Evolutionary conservation across 2,888 invertebrate species (phyloP).

Genomic region (Scaptomyza caliginosa): DNA sequence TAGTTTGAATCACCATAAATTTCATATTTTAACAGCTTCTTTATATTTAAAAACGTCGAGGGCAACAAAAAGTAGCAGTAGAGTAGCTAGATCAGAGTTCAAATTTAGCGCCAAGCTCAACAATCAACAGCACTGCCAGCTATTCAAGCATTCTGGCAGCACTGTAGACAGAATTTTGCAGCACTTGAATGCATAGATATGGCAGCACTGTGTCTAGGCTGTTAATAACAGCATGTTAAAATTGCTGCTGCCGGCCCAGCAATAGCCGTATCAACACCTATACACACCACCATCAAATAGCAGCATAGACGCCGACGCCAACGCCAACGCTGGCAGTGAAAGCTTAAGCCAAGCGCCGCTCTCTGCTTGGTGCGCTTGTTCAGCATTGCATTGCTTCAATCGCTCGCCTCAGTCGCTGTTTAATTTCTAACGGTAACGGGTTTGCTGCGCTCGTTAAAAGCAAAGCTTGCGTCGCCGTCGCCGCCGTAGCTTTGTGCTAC

Average conservation of each 20-base stretch:
- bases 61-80: not conserved
- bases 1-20: not conserved
- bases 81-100: not conserved
- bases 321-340: slow-evolving; percentile 35
- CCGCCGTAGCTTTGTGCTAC: slow-evolving; percentile 50
- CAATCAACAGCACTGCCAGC: slow-evolving; percentile 29
- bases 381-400: slow-evolving; percentile 41
- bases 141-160: slow-evolving; percentile 22
- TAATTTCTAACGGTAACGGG: slow-evolving; percentile 60
- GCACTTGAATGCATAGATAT: slow-evolving; percentile 5
- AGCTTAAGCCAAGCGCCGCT: slow-evolving; percentile 55
- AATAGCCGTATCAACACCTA: slow-evolving; percentile 29
- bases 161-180: not conserved
- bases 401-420: slow-evolving; percentile 47
- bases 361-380: slow-evolving; percentile 12
- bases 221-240: slow-evolving; percentile 4
- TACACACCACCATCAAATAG: slow-evolving; percentile 6
- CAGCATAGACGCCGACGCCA: slow-evolving; percentile 7
- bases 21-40: not conserved
- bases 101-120: slow-evolving; percentile 31
- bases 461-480: slow-evolving; percentile 1
- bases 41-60: not conserved
- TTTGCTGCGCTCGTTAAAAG: slow-evolving; percentile 20
- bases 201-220: slow-evolving; percentile 35
- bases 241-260: slow-evolving; percentile 39